Conservation (phyloP, 2,888 invertebrate genomes). For the Lobophora halterata region DNA sequence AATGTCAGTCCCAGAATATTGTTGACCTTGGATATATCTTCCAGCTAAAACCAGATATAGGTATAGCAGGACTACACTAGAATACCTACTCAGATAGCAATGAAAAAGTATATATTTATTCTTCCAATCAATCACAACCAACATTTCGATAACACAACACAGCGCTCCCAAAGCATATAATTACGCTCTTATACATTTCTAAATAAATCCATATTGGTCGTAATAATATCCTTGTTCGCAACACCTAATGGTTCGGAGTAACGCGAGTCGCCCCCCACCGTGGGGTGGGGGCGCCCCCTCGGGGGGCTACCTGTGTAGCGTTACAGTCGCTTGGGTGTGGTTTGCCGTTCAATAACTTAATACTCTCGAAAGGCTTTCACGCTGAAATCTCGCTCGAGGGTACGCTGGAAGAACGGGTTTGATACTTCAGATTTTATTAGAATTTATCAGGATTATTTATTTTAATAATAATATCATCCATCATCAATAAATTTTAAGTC, state of each 20-base stretch:
- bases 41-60: too few relatives aligned
- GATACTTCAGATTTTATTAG: too few relatives aligned
- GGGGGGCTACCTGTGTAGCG: slow-evolving; percentile 61
- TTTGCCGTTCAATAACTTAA: slow-evolving; percentile 82
- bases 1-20: too few relatives aligned
- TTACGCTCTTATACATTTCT: slow-evolving; percentile 21
- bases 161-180: slow-evolving; percentile 22
- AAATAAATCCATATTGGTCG: slow-evolving; percentile 26
- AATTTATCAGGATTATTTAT: too few relatives aligned
- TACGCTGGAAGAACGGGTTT: slow-evolving; percentile 41
- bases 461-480: too few relatives aligned
- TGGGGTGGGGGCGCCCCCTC: slow-evolving; percentile 27
- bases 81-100: too few relatives aligned
- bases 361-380: slow-evolving; percentile 80
- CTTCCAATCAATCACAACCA: too few relatives aligned
- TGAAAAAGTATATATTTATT: too few relatives aligned
- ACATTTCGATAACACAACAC: too few relatives aligned
- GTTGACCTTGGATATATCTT: too few relatives aligned
- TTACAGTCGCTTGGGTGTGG: slow-evolving; percentile 78
- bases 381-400: slow-evolving; percentile 73
- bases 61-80: too few relatives aligned
- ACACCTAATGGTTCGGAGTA: slow-evolving; percentile 62
- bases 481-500: too few relatives aligned
- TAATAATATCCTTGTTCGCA: slow-evolving; percentile 45
- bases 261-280: slow-evolving; percentile 42